These are phyloP conservation scores for Hippocampus mohnikei DNA, from an alignment of 2,113 vertebrate species.

Conservation along the genomic window DNA sequence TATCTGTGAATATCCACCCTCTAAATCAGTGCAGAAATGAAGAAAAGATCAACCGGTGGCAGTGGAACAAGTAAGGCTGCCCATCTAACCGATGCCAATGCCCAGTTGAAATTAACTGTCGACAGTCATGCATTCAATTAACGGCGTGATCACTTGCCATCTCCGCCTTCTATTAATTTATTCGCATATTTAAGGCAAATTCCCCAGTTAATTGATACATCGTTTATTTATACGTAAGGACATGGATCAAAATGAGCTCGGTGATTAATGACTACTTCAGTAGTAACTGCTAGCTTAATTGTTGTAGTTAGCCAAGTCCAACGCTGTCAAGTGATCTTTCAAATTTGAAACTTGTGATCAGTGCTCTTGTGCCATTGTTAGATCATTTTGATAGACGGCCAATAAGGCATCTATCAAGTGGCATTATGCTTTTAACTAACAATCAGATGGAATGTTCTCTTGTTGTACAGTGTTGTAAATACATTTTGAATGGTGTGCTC, in stretches of 20 bases:
- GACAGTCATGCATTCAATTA: slow-evolving; percentile 57
- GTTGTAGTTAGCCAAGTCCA: slow-evolving; percentile 68
- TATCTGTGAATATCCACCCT: slow-evolving; percentile 84
- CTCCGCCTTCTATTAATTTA: slow-evolving; percentile 70
- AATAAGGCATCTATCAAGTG: slow-evolving; percentile 43
- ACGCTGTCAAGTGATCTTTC: slow-evolving; percentile 70
- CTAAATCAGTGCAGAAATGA: slow-evolving; percentile 45
- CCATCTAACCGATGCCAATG: slow-evolving; percentile 50
- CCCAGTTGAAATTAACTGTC: slow-evolving; percentile 53
- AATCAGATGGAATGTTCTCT: slow-evolving; percentile 62
- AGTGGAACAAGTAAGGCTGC: slow-evolving; percentile 49
- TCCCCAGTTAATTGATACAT: slow-evolving; percentile 56
- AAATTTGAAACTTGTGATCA: slow-evolving; percentile 69
- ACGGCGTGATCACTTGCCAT: slow-evolving; percentile 63
- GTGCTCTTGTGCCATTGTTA: slow-evolving; percentile 75
- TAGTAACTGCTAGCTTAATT: slow-evolving; percentile 45
- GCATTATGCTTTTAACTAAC: slow-evolving; percentile 47
- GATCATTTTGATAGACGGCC: slow-evolving; percentile 51
- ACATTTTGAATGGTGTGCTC: slow-evolving; percentile 74
- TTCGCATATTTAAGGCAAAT: slow-evolving; percentile 68
- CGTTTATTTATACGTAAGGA: slow-evolving; percentile 52
- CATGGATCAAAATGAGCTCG: slow-evolving; percentile 47
- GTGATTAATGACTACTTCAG: slow-evolving; percentile 45
- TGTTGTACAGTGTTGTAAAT: slow-evolving; percentile 79
- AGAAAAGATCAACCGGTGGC: slow-evolving; percentile 47